phyloP scores from a whole-genome alignment of 2,888 invertebrate species.

The Crematogaster levior region DNA sequence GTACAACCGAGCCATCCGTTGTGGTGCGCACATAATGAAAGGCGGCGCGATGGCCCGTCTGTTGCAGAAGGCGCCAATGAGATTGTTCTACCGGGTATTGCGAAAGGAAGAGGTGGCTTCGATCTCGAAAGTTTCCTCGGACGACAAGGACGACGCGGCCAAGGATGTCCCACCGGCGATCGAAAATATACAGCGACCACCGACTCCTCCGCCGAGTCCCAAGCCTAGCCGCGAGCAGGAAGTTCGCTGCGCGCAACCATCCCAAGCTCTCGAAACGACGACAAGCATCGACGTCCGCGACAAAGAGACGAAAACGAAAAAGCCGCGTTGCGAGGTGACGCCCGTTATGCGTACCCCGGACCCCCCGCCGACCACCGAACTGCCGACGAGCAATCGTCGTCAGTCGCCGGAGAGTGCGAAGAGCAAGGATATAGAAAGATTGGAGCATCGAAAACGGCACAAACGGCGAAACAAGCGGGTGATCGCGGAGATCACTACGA shows the following conservation, averaged over 20 bases:
- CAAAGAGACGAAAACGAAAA: slow-evolving; percentile 78
- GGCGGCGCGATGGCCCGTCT: slow-evolving; percentile 52
- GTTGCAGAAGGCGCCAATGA: slow-evolving; percentile 82
- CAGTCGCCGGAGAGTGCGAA: slow-evolving; percentile 62
- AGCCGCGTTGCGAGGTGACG: slow-evolving; percentile 82
- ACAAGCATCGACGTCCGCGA: slow-evolving; percentile 64
- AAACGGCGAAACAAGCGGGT: slow-evolving; percentile 81
- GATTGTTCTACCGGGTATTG: slow-evolving; percentile 77
- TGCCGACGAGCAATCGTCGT: slow-evolving; percentile 58
- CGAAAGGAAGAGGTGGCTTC: slow-evolving; percentile 68
- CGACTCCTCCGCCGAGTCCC: slow-evolving; percentile 82
- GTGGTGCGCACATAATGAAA: slow-evolving; percentile 41
- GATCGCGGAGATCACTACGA: slow-evolving; percentile 83
- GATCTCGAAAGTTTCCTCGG: slow-evolving; percentile 30
- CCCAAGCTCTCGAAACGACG: slow-evolving; percentile 57
- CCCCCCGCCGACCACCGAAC: slow-evolving; percentile 3
- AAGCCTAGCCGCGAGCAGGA: slow-evolving; percentile 74
- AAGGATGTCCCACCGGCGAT: slow-evolving; percentile 69
- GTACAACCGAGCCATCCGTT: not conserved
- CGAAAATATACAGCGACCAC: slow-evolving; percentile 81
- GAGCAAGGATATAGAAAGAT: slow-evolving; percentile 71
- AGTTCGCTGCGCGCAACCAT: slow-evolving; percentile 52
- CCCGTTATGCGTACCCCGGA: slow-evolving; percentile 81
- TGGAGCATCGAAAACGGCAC: slow-evolving; percentile 79
- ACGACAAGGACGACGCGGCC: slow-evolving; percentile 52